Base-by-base conservation (phyloP, 2,113 vertebrate species). In the Mustelus asterias region DNA sequence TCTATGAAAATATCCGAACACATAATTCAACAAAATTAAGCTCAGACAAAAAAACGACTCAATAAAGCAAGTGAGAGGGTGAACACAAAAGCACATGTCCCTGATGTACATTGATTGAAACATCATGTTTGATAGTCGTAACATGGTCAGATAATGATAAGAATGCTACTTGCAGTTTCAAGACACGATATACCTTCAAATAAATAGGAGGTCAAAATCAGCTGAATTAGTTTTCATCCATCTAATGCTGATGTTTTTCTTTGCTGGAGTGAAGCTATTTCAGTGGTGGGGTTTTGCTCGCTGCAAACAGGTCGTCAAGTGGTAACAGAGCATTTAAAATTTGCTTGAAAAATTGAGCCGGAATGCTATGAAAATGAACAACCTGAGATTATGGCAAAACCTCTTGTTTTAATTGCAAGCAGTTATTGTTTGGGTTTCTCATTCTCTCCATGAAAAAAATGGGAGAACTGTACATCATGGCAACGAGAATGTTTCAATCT, bases 21-120 rank as follows among this genome's bases (percentile, higher is more conserved):
- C n/a, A 65, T 41, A 67, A 37, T 65, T 93, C 89, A 65, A 18
- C n/a, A 44, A 65, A 93, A 93, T 65, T 93, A 37, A 65, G 65
- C 60, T 93, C 89, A 22, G 89, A 22, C 89, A 93, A 65, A 63
- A 65, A 63, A 65, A n/a, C 33, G 58, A 37, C 60, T 65, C 6
- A 20, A 63, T 1, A 92, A 63, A 92, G 60, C 18, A 90, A 60
- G 11, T 60, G 58, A 33, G 89, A 93, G 13, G 9, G 60, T 93
- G 60, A 93, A 67, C 60, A 93, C 89, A 63, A 63, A 92, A 65
- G n/a, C 89, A 92, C 33, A 92, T 92, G 20, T 92, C n/a, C 54
- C 16, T 92, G 89, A 63, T 33, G 22, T 13, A 18, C 58, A 7
- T 60, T 93, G 89, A 93, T 65, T 65, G 33, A 65, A 93, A 67